Base-by-base conservation (phyloP, 2,113 vertebrate genomes). In the Rissa tridactyla region DNA sequence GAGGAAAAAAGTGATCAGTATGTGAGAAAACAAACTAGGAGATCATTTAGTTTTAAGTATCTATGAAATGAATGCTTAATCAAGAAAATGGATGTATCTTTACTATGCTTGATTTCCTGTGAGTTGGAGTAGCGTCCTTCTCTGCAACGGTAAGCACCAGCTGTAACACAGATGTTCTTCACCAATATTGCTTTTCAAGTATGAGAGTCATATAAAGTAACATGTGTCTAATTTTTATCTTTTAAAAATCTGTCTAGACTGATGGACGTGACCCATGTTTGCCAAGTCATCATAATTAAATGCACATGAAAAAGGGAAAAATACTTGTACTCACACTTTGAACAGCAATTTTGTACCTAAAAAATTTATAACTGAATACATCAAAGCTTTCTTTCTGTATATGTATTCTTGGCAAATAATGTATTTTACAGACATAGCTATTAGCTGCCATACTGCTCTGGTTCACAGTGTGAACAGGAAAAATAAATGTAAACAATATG, bases 181-280 rank as follows among this genome's bases (percentile, higher is more conserved):
- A 71, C 68, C 65, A 49, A 42, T 80, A 93, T 1, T 91, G 38
- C 62, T 89, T 88, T 70, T 94, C 78, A 95, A 95, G 49, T 92
- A 84, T 80, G 88, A 96, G 78, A 92, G 27, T 86, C 90, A 91
- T 72, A 96, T 82, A 91, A 96, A 96, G 82, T 73, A 97, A 95
- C 22, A 61, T 21, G 27, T 89, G 85, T 83, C 85, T 90, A 94
- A 92, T 94, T 92, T 95, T 97, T 95, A 92, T 94, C 88, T 97
- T 88, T 57, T 86, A 87, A 96, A 97, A 95, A 90, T 91, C 91
- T 96, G 97, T 96, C 98, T 98, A 97, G 98, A 97, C 96, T 94
- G 95, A 96, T 95, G 93, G 94, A 98, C 95, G 84, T 97, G 94
- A 97, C 90, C 96, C 82, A 90, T 57, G 66, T 95, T 96, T 98